Evolutionary conservation across 2,113 vertebrate genomes (phyloP).

Genomic region (Myotis yumanensis): DNA sequence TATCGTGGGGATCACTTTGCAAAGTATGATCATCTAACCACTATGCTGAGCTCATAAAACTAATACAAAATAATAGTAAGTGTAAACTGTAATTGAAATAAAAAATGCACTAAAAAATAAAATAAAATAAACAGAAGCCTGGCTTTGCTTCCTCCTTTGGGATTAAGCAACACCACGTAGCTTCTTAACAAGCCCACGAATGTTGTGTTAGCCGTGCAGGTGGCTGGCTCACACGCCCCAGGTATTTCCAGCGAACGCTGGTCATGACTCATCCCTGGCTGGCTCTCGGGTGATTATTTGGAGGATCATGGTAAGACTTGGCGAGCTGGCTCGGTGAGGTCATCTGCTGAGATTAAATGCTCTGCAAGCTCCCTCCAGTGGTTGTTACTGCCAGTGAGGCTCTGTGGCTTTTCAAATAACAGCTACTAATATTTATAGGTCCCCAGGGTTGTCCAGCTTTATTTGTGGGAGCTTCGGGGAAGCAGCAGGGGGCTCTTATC

Average conservation of each 20-base stretch:
- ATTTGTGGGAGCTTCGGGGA: background rate
- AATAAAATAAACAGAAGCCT: background rate
- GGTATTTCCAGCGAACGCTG: background rate
- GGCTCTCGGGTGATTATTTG: background rate
- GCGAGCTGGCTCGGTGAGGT: background rate
- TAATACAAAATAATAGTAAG: background rate
- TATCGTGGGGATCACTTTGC: background rate
- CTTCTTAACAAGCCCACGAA: background rate
- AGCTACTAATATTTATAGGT: constrained; percentile 20
- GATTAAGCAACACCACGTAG: background rate
- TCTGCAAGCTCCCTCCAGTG: constrained; percentile 54
- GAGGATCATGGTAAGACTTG: background rate
- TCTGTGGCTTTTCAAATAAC: background rate
- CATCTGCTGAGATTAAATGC: background rate
- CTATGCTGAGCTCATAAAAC: background rate
- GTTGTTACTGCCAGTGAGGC: background rate
- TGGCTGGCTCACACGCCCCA: background rate
- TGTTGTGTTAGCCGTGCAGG: background rate
- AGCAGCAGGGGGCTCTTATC: background rate
- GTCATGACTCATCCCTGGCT: background rate
- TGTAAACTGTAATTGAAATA: background rate
- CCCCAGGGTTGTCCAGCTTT: background rate
- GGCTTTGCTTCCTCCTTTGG: background rate
- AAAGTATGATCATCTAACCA: background rate
- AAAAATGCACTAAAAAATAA: background rate